Base-by-base conservation (phyloP, 2,888 invertebrate species). In the Carterocephalus palaemon region DNA sequence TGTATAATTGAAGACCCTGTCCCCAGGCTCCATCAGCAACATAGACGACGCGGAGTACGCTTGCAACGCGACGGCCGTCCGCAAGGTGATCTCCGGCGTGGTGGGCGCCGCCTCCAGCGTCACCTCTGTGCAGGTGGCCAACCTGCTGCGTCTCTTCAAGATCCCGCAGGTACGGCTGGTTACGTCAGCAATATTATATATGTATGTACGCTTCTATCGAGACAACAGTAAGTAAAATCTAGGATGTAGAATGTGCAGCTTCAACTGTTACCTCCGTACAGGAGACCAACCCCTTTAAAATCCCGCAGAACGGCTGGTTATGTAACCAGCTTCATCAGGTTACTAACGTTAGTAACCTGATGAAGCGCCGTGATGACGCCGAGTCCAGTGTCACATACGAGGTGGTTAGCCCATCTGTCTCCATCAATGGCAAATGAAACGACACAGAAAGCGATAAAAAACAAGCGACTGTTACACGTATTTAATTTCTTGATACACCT, bases 91-190 rank as follows among this genome's bases (percentile, higher is more conserved):
- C 33, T 80, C 80, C 0, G 80, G 80, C 1, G 80, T 80, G 15
- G 79, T 80, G 6, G 79, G 80, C 1, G 80, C 80, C 0, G 78
- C 80, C 0, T 96, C 96, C 29, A 96, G 96, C 62, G 97, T 97
- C 47, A 97, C 97, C 12, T 97, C 96, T n/a, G 96, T 97, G 55
- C 97, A 97, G 87, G 97, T 97, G 31, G 97, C 97, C 43, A 97
- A 80, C 46, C 59, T 79, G 19, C 59, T 97, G 38, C 90, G 97
- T 32, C 91, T 97, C 32, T 97, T 98, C 84, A 94, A 94, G 68
- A 97, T 97, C 76, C 97, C 97, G 3, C 97, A 80, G 70, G 79
- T 77, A 42, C 45, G 23, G 31, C 33, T 54, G 50, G 1, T 53
- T 22, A 10, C 17, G 8, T 31, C 9, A 9, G 2, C 36, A 43